Evolutionary conservation across 2,113 vertebrate genomes (phyloP).

Genomic region (Rhea pennata): DNA sequence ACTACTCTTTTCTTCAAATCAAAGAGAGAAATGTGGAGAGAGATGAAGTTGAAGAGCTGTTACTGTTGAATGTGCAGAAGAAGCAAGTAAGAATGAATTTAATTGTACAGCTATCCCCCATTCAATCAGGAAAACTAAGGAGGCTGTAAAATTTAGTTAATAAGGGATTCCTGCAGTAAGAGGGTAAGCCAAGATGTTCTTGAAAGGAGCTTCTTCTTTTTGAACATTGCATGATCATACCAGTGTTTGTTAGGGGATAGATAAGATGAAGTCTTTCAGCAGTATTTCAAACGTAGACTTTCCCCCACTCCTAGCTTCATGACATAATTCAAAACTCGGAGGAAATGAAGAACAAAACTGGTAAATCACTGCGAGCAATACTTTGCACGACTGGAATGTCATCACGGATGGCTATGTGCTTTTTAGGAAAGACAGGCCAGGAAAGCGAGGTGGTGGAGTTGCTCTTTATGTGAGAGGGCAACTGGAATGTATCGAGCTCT

Average conservation of each 20-base stretch:
- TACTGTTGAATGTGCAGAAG: background rate
- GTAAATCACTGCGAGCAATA: background rate
- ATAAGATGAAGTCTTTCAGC: background rate
- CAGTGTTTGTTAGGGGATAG: background rate
- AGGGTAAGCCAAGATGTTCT: background rate
- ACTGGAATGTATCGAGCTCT: too few relatives aligned
- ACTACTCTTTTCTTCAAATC: background rate
- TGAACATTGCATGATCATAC: background rate
- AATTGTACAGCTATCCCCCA: background rate
- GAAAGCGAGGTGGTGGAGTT: too few relatives aligned
- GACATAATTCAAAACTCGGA: background rate
- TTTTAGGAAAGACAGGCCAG: too few relatives aligned
- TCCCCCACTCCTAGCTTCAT: background rate
- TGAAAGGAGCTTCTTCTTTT: background rate
- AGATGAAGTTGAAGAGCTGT: background rate
- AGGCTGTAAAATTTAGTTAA: background rate
- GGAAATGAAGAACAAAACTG: background rate
- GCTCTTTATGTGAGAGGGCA: too few relatives aligned
- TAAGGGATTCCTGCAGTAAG: background rate
- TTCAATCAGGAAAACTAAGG: background rate
- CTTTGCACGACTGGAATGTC: too few relatives aligned
- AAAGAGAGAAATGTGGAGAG: background rate
- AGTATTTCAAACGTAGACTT: background rate
- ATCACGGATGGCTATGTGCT: too few relatives aligned
- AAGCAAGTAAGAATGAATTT: background rate